Percentiles rank a stretch among this genome's conserved stretches.
phyloP scores from a whole-genome alignment of 2,888 invertebrate species.

The Epistrophe grossulariae region DNA sequence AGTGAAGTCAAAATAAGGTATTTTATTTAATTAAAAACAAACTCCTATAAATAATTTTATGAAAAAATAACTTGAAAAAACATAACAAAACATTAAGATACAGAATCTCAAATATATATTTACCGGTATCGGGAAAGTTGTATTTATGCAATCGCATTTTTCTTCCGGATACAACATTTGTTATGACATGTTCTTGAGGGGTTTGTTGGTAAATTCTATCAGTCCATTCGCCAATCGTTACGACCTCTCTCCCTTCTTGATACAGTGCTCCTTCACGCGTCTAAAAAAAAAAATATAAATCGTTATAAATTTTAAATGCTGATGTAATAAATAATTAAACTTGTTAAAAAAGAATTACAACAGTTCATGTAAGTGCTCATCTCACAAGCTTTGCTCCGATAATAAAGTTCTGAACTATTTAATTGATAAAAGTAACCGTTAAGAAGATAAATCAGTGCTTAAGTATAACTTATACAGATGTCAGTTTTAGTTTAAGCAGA shows the following conservation, averaged over 20 bases:
- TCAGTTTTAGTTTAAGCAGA: too few species aligned
- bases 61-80: too few species aligned
- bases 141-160: constrained; percentile 97
- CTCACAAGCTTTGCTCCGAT: too few species aligned
- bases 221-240: constrained; percentile 95
- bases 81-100: too few species aligned
- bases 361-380: too few species aligned
- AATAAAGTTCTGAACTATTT: too few species aligned
- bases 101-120: constrained; percentile 52
- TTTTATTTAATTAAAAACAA: too few species aligned
- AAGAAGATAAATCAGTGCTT: too few species aligned
- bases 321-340: background rate
- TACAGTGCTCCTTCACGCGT: constrained; percentile 93
- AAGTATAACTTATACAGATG: too few species aligned
- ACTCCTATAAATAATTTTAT: too few species aligned
- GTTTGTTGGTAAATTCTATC: constrained; percentile 97
- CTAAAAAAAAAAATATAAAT: constrained; percentile 82
- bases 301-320: background rate
- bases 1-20: too few species aligned
- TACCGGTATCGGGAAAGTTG: constrained; percentile 96
- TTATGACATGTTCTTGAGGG: constrained; percentile 95
- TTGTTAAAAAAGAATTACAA: background rate
- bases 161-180: constrained; percentile 95
- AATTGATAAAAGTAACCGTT: too few species aligned
- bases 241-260: constrained; percentile 95